Percentiles rank a stretch among this genome's conserved stretches.
Conservation (phyloP, 2,888 invertebrate species). For the Dynastes tityus region DNA sequence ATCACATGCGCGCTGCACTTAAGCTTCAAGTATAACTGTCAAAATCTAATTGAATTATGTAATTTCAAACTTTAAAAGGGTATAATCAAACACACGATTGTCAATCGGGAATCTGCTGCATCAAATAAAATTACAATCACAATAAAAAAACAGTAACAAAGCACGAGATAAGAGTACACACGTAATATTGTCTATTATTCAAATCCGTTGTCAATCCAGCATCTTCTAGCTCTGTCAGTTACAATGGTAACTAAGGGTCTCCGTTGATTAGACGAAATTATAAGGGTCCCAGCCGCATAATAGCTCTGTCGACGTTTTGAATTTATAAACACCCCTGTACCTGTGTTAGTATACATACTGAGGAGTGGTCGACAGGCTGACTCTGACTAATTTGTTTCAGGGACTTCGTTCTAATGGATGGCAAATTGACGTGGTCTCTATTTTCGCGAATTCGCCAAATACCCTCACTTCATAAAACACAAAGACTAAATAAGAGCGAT, state of each 20-base stretch:
- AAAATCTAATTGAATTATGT: no score
- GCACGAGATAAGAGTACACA: no score
- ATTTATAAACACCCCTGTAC: neutral
- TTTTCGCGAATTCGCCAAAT: neutral
- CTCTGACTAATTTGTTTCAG: neutral
- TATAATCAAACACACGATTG: no score
- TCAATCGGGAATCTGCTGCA: no score
- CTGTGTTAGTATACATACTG: neutral
- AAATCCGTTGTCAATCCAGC: neutral
- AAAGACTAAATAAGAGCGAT: neutral
- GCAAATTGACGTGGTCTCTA: neutral
- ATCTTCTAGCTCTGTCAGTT: neutral
- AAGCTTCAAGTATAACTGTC: no score
- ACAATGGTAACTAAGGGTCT: neutral
- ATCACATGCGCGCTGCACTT: no score
- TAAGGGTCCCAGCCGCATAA: neutral
- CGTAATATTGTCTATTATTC: no score
- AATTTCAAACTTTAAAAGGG: no score
- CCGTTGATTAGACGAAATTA: constrained; percentile 3
- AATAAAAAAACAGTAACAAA: no score
- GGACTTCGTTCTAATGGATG: constrained; percentile 1
- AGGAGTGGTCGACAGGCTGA: neutral
- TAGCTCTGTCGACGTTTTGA: constrained; percentile 7
- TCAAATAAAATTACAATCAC: no score
- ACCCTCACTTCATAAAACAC: neutral